These are phyloP conservation scores for Drosophila tani DNA, from an alignment of 1,140 invertebrate genomes.

Conservation along the genomic window DNA sequence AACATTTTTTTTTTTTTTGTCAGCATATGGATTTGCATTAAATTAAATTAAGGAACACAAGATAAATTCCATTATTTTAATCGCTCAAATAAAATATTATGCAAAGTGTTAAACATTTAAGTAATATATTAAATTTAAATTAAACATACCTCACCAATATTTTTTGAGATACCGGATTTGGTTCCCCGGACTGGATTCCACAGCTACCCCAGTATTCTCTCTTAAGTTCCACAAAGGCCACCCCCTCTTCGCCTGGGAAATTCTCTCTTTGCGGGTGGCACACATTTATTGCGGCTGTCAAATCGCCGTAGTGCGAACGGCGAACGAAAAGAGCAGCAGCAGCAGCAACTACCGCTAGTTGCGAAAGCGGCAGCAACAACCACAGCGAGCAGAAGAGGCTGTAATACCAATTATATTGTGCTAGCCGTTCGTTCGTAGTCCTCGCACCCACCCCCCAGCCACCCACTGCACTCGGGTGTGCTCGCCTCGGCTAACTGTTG, in stretches of 20 bases:
- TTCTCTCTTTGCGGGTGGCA: conserved; percentile 67
- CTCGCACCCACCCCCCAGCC: conserved; percentile 4
- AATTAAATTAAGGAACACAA: too few relatives aligned
- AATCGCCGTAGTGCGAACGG: conserved; percentile 10
- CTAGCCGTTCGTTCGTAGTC: conserved; percentile 55
- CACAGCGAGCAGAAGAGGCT: conserved; percentile 44
- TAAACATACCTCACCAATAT: not conserved
- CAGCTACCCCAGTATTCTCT: conserved; percentile 24
- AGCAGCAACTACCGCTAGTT: conserved; percentile 14
- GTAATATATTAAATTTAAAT: not conserved
- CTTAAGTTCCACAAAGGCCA: conserved; percentile 38
- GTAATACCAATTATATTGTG: conserved; percentile 79
- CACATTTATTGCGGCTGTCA: conserved; percentile 39
- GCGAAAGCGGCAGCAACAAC: conserved; percentile 27
- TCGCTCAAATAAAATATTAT: too few relatives aligned
- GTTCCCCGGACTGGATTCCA: not conserved
- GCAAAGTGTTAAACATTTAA: not conserved
- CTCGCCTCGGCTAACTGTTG: conserved; percentile 69
- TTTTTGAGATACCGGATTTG: not conserved
- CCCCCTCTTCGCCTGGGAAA: conserved; percentile 26
- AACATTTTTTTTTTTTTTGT: too few relatives aligned
- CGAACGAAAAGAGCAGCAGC: conserved; percentile 65
- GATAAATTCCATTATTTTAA: too few relatives aligned
- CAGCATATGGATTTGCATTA: too few relatives aligned
- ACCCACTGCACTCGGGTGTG: conserved; percentile 8